A percentile compares a stretch with the other conserved stretches of the same genome.
These are phyloP conservation scores for Hippopotamus amphibius DNA, from an alignment of 2,113 vertebrate species.

Conservation along the genomic window DNA sequence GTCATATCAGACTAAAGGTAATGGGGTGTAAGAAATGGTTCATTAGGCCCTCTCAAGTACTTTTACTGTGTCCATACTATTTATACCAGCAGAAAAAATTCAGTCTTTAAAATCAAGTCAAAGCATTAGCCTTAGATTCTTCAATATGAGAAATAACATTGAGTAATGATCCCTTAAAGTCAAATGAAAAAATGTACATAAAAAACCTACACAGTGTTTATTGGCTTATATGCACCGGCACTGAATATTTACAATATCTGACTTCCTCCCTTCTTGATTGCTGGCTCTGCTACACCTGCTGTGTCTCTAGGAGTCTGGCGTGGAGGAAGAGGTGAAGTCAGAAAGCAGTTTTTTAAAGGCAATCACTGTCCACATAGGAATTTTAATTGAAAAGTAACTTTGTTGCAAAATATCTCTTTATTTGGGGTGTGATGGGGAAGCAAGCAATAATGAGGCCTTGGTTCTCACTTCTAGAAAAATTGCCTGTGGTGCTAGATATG, in stretches of 20 bases:
- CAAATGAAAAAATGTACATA: slow-evolving; percentile 79
- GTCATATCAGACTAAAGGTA: slow-evolving; percentile 92
- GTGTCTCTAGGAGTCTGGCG: not conserved
- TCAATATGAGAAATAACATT: slow-evolving; percentile 85
- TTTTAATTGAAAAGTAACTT: slow-evolving; percentile 65
- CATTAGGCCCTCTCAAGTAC: slow-evolving; percentile 92
- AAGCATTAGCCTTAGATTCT: slow-evolving; percentile 86
- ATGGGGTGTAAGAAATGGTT: slow-evolving; percentile 93
- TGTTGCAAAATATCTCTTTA: slow-evolving; percentile 6
- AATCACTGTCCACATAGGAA: not conserved
- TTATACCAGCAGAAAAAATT: slow-evolving; percentile 90
- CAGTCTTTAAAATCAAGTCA: slow-evolving; percentile 89
- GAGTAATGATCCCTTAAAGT: slow-evolving; percentile 85
- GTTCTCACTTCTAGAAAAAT: not conserved
- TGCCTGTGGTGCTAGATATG: not conserved
- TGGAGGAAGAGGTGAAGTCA: slow-evolving; percentile 32
- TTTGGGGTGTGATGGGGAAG: not conserved
- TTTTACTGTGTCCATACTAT: slow-evolving; percentile 92
- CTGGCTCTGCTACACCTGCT: not conserved
- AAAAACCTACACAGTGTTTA: slow-evolving; percentile 76
- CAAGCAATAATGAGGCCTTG: not conserved
- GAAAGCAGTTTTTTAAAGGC: slow-evolving; percentile 53
- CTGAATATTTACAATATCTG: slow-evolving; percentile 54
- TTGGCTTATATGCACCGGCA: slow-evolving; percentile 65
- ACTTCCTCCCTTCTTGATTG: slow-evolving; percentile 72